Base-by-base conservation (phyloP, 1,140 invertebrate genomes). In the Drosophila mayri region DNA sequence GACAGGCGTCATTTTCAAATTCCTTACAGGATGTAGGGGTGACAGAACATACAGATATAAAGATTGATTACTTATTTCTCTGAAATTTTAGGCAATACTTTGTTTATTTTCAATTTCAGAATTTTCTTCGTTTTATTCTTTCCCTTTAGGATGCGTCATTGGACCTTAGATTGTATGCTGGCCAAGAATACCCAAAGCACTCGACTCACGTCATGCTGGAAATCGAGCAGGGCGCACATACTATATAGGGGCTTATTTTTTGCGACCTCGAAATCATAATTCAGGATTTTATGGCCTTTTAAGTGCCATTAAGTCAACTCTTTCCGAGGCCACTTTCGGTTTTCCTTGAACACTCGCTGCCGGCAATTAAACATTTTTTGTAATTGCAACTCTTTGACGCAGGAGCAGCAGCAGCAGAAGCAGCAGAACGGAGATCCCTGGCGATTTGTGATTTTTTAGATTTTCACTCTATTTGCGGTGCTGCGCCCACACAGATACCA, bases 331-430 rank as follows among this genome's bases (percentile, higher is more conserved):
- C 75, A 87, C 84, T 87, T 82, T 86, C 82, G 66, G 67, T 82
- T 86, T 87, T 81, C 84, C 84, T 74, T 77, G 79, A 87, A 88
- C 79, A 70, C 63, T 88, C 65, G 30, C 67, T 54, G 63, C 38
- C 47, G 46, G 85, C 85, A 90, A 81, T 90, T 90, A 90, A 85
- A 90, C 30, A 73, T 81, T 74, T 32, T 37, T 61, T 76, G 54
- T 66, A 81, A 79, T 85, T 90, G 71, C 86, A 90, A 90, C 85
- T 90, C 85, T 90, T 90, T 90, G 85, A 90, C 85, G 79, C 58
- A 41, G 70, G 35, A 55, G 35, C 52, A 22, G 30, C 47, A 20
- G 71, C 68, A 35, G 37, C 66, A 30, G 54, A 72, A 59, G n/a
- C n/a, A n/a, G n/a, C 66, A 22, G 37, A 72, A 71, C 66, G 35